A percentile compares a stretch with the other conserved stretches of the same genome.
phyloP scores from a whole-genome alignment of 2,888 invertebrate genomes.

The Abscondita cerata region DNA sequence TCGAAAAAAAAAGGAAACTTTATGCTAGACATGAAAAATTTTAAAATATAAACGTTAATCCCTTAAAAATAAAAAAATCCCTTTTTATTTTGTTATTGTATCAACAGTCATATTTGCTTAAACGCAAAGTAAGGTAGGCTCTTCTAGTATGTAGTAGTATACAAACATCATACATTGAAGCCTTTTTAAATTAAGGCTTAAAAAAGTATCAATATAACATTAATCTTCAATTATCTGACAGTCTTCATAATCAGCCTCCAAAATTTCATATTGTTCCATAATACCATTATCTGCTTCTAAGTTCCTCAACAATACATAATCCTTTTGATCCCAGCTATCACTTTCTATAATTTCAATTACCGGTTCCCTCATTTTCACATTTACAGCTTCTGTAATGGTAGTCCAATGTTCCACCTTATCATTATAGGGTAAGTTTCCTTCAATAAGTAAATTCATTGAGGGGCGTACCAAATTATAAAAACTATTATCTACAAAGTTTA shows the following conservation, averaged over 20 bases:
- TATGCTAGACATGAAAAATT: too few species aligned
- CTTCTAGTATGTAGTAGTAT: too few species aligned
- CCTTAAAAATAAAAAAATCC: too few species aligned
- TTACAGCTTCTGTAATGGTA: conserved; percentile 14
- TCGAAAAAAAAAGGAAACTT: too few species aligned
- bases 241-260: conserved; percentile 21
- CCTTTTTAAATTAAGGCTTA: too few species aligned
- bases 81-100: too few species aligned
- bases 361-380: neutral
- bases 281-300: neutral
- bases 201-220: too few species aligned
- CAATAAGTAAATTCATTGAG: conserved; percentile 9
- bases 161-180: too few species aligned
- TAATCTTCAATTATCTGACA: conserved; percentile 17
- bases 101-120: too few species aligned
- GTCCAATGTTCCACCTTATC: conserved; percentile 21
- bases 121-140: too few species aligned
- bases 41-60: too few species aligned
- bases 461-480: conserved; percentile 14
- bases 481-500: conserved; percentile 13
- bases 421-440: conserved; percentile 12
- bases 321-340: neutral
- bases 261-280: conserved; percentile 14
- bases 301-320: conserved; percentile 10
- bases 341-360: neutral